Conservation (phyloP, 2,888 invertebrate genomes). For the Chymomyza fuscimana region DNA sequence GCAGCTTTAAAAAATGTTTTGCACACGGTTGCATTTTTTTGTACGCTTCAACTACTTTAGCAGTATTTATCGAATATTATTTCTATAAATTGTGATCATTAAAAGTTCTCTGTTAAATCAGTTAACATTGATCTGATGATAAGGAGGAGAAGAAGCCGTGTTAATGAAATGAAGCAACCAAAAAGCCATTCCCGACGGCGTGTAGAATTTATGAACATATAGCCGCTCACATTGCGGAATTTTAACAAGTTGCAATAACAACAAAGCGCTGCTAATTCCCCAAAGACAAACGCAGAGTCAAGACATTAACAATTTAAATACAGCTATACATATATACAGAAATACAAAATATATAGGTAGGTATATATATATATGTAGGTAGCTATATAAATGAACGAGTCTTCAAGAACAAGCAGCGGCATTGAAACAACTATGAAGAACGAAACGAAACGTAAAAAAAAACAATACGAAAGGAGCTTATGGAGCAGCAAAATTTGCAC, state of each 20-base stretch:
- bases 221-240: constrained; percentile 53
- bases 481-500: constrained; percentile 60
- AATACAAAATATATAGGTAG: constrained; percentile 25
- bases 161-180: constrained; percentile 20
- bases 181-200: constrained; percentile 25
- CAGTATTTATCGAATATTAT: neutral
- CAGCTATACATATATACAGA: constrained; percentile 33
- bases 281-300: constrained; percentile 46
- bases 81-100: neutral
- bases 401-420: constrained; percentile 1
- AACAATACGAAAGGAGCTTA: neutral
- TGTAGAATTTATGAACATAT: constrained; percentile 64
- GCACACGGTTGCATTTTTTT: neutral
- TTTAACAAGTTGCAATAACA: constrained; percentile 70
- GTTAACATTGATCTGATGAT: neutral
- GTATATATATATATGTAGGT: constrained; percentile 39
- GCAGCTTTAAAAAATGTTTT: neutral
- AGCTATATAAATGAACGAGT: constrained; percentile 40
- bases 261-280: constrained; percentile 67
- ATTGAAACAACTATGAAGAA: neutral
- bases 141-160: neutral
- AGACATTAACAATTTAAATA: constrained; percentile 71
- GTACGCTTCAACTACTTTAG: constrained; percentile 10
- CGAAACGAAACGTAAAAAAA: constrained; percentile 13
- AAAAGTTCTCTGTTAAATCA: neutral